Evolutionary conservation across 2,888 invertebrate genomes (phyloP), one percentile per base, ranked within the genome.

Genomic region (Cephus runcator): DNA sequence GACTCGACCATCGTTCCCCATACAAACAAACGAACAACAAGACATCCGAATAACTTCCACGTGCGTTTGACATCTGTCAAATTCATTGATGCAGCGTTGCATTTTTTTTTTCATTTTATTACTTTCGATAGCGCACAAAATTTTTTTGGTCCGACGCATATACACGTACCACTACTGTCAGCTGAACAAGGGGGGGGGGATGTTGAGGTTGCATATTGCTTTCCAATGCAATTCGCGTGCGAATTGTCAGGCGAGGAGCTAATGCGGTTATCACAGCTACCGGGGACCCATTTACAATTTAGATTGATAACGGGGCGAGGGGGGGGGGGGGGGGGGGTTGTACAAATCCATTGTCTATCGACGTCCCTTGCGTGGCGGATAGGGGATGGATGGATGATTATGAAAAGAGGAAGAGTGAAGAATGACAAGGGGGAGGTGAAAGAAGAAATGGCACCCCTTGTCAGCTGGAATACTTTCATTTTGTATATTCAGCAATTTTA

Each of bases 381-480:
- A 73, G 23, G 34, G 73, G 75, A 11, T 15, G 36, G 36, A 36
- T 15, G 71, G 71, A 34, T 71, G 31, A 71, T 33, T 71, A 71
- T 71, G 71, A 71, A 30, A 71, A 71, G 56, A 56, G 23, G 74
- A 76, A 69, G 73, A 71, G 33, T 34, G 36, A 68, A 77, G 71
- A 74, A 69, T 71, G 40, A 34, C 31, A 73, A n/a, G 15, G 76
- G 12, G 36, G n/a, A 68, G 69, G 78, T 77, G 79, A 6, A 6
- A 12, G 1, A 74, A 74, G 35, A 71, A 71, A 23, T 71, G 9
- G 74, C 74, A 35, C 40, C 75, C 68, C 33, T 76, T 85, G 86
- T 89, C 89, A 88, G 87, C 87, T 88, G 86, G 84, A 86, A 88
- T 87, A 87, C 86, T 89, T 88, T 88, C 85, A 84, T 89, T 88